Evolutionary conservation across 2,888 invertebrate genomes (phyloP).

Genomic region (Mactromeris polynyma): DNA sequence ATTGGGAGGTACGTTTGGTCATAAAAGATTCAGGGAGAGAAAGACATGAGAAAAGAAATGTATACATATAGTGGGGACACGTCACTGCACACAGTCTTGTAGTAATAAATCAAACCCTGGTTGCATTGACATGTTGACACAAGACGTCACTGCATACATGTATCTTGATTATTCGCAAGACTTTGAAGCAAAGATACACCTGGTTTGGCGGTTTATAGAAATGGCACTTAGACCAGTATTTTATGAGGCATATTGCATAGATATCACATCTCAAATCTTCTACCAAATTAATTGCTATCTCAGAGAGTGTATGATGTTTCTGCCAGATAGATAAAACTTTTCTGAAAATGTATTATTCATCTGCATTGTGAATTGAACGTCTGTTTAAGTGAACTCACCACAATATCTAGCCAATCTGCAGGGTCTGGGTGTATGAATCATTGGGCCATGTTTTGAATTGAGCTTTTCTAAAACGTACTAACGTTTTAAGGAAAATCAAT

Average conservation of each 20-base stretch:
- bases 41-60: too few relatives aligned
- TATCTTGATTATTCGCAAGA: background rate
- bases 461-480: too few relatives aligned
- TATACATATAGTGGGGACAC: too few relatives aligned
- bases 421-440: too few relatives aligned
- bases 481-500: too few relatives aligned
- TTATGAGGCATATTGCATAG: constrained; percentile 11
- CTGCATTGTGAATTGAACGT: constrained; percentile 3
- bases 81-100: too few relatives aligned
- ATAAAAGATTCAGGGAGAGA: too few relatives aligned
- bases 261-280: constrained; percentile 11
- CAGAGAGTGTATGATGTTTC: background rate
- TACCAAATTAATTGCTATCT: constrained; percentile 14
- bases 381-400: constrained; percentile 1
- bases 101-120: too few relatives aligned
- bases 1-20: too few relatives aligned
- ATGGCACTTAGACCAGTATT: constrained; percentile 13
- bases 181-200: background rate
- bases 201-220: background rate
- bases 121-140: too few relatives aligned
- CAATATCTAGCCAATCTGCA: background rate
- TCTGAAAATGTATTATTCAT: background rate
- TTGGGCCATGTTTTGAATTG: too few relatives aligned
- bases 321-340: background rate
- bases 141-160: too few relatives aligned